These are phyloP conservation scores for Macrophya alboannulata DNA, from an alignment of 2,888 invertebrate genomes.

Conservation along the genomic window DNA sequence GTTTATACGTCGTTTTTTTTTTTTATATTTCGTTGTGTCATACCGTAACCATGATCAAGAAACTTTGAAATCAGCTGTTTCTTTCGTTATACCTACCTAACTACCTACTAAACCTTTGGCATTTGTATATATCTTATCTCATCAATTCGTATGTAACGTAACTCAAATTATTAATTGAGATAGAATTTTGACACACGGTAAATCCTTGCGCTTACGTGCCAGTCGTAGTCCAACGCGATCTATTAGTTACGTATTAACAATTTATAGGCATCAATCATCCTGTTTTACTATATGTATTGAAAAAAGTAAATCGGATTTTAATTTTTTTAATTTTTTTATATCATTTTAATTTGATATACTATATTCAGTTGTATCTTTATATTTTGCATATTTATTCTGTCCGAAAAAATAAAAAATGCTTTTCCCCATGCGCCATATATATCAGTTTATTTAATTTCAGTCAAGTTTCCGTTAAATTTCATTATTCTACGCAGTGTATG, in stretches of 20 bases:
- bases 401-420: too few species aligned
- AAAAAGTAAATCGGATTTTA: neutral
- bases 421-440: too few species aligned
- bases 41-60: neutral
- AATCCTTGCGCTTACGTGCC: neutral
- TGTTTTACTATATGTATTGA: neutral
- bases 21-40: neutral
- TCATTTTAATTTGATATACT: neutral
- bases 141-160: neutral
- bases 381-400: too few species aligned
- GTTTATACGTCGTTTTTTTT: neutral
- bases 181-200: slow-evolving; percentile 8
- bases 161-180: neutral
- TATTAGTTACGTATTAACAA: neutral
- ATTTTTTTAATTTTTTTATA: neutral
- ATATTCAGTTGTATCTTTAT: neutral
- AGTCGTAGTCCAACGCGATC: neutral
- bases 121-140: neutral
- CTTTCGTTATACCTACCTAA: too few species aligned
- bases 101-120: neutral
- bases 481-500: neutral
- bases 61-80: slow-evolving; percentile 1
- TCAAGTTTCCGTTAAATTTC: neutral
- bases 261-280: neutral
- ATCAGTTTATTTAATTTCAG: neutral